A percentile compares a stretch with the other conserved stretches of the same genome.
phyloP scores from a whole-genome alignment of 2,113 vertebrate genomes.

The Syngnathus typhle region DNA sequence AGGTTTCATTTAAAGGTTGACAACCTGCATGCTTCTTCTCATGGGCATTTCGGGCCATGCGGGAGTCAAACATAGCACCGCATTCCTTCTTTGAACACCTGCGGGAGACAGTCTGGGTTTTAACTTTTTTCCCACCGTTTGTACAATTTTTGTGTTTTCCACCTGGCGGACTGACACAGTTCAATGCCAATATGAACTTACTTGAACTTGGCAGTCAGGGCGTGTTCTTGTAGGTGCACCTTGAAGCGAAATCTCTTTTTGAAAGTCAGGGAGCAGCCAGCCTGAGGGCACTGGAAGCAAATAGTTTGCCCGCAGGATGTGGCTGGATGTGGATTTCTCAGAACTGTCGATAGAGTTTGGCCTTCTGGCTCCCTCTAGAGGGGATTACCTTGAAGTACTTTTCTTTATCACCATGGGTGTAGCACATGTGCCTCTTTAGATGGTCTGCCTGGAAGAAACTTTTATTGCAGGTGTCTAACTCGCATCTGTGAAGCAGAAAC shows the following conservation, averaged over 20 bases:
- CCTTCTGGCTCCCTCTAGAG: slow-evolving; percentile 36
- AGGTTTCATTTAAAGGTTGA: not conserved
- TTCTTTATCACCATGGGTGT: slow-evolving; percentile 46
- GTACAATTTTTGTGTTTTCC: no score
- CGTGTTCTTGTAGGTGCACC: slow-evolving; percentile 58
- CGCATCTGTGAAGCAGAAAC: slow-evolving; percentile 52
- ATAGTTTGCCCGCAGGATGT: not conserved
- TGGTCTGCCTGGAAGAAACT: slow-evolving; percentile 38
- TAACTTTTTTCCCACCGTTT: not conserved
- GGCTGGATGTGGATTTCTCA: not conserved
- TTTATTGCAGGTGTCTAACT: slow-evolving; percentile 36
- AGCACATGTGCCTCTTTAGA: slow-evolving; percentile 60
- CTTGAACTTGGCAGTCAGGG: slow-evolving; percentile 46
- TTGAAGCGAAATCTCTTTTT: slow-evolving; percentile 64
- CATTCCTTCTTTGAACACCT: slow-evolving; percentile 69
- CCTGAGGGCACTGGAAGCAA: slow-evolving; percentile 53
- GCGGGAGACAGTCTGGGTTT: not conserved
- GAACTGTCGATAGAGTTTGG: not conserved
- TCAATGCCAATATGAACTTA: slow-evolving; percentile 30
- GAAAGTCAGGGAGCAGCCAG: slow-evolving; percentile 62
- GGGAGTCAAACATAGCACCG: slow-evolving; percentile 52
- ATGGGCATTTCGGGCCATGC: slow-evolving; percentile 61
- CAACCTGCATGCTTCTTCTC: slow-evolving; percentile 72
- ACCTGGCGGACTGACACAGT: no score
- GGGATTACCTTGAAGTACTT: slow-evolving; percentile 66